Evolutionary conservation across 2,113 vertebrate genomes (phyloP), one percentile per base, ranked within the genome.

Genomic region (Trichechus manatus): DNA sequence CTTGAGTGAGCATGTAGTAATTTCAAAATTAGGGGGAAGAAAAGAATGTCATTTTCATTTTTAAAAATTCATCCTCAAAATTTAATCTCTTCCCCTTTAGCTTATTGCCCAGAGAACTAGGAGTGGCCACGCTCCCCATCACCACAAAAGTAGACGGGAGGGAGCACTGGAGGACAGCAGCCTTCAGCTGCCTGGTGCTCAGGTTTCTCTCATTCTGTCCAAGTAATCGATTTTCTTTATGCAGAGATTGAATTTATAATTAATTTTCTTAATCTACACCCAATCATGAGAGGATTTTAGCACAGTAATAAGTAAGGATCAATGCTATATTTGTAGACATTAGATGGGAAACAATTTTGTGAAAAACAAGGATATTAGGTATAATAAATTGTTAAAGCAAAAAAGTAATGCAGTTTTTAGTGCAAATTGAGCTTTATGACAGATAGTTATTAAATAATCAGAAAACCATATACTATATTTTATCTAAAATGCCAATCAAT

Each of bases 51-150:
- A 5, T 87, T 92, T 94, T 88, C 9, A 59, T 15, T 86, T 70
- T n/a, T 2, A 77, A 81, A 75, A 59, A 47, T 8, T 63, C 20
- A 44, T 31, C 14, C 4, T 1, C 19, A 77, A 8, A n/a, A 44
- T 6, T 68, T 75, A 70, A 25, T 3, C 7, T 4, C 19, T 9
- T 15, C 31, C 25, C 29, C 36, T 81, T 86, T 17, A 64, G 33
- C 27, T 47, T 66, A 68, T 6, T 77, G 27, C 17, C 42, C 14
- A 77, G 25, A 29, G n/a, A 17, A 66, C 20, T 1, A 23, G 50
- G 31, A n/a, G 17, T 17, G 0, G 3, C 1, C 10, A 13, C 3
- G 9, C 0, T 10, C 3, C 13, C 20, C 42, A 9, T 6, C 27
- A n/a, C 27, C 10, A 3, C 1, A 5, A 20, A 9, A 9, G 5